These are phyloP conservation scores for Dicyrtomina minuta DNA, from an alignment of 2,888 invertebrate species.

Conservation along the genomic window DNA sequence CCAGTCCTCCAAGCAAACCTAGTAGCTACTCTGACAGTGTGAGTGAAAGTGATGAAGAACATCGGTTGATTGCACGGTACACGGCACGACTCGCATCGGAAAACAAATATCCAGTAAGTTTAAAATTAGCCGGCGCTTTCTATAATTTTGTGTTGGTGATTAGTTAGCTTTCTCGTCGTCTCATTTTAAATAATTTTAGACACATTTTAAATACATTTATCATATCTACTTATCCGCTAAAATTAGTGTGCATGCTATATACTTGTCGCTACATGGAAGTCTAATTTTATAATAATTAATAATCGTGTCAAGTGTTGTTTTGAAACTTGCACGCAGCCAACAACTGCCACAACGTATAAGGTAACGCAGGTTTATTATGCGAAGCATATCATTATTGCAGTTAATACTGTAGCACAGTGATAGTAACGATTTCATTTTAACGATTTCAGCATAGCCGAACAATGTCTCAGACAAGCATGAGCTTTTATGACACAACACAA, in stretches of 20 bases:
- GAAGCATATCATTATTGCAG: neutral
- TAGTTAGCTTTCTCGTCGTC: too few relatives aligned
- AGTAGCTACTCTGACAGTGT: conserved; percentile 55
- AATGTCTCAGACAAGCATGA: conserved; percentile 71
- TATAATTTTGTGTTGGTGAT: neutral
- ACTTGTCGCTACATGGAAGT: neutral
- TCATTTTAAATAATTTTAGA: neutral
- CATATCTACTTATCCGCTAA: neutral
- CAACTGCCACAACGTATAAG: conserved; percentile 47
- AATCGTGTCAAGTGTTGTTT: conserved; percentile 10
- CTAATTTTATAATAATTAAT: conserved; percentile 19
- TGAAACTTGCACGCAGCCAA: conserved; percentile 38
- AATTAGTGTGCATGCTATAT: neutral
- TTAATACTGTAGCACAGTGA: neutral
- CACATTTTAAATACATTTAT: neutral
- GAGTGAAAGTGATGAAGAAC: conserved; percentile 80
- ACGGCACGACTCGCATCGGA: conserved; percentile 93
- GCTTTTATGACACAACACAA: conserved; percentile 76
- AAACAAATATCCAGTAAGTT: conserved; percentile 69
- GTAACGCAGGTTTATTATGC: conserved; percentile 44
- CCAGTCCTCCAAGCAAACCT: conserved; percentile 54
- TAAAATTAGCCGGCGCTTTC: neutral
- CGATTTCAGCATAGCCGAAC: conserved; percentile 60
- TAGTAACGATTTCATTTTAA: neutral
- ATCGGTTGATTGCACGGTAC: conserved; percentile 93